Conservation (phyloP, 1,140 invertebrate genomes). For the Ceratosolen fusciceps region DNA sequence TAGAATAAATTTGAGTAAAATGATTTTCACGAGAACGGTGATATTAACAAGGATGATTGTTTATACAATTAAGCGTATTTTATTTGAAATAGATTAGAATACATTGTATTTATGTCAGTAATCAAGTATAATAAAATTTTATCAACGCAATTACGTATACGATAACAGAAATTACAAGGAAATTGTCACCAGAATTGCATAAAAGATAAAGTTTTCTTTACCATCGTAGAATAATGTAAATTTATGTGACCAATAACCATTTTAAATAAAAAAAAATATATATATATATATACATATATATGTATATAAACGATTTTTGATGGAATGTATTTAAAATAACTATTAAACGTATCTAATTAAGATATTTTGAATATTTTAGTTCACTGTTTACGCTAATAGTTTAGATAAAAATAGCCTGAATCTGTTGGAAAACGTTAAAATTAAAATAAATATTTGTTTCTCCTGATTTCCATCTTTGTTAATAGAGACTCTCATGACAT, state of each 20-base stretch:
- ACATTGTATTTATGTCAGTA: neutral
- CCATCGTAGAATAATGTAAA: neutral
- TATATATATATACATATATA: too few relatives aligned
- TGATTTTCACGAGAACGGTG: neutral
- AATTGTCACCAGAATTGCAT: neutral
- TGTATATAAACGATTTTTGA: too few relatives aligned
- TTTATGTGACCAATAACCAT: neutral
- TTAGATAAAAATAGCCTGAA: neutral
- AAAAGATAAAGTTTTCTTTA: conserved; percentile 10
- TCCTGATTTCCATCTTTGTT: neutral
- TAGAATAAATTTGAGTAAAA: neutral
- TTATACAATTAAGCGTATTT: neutral
- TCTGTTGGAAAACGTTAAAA: neutral
- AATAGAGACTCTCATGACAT: neutral
- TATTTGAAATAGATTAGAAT: neutral
- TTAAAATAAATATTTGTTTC: neutral
- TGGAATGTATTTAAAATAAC: neutral
- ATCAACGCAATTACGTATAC: neutral
- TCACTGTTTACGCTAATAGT: neutral
- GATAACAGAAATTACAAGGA: neutral
- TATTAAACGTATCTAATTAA: neutral
- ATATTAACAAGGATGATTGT: conserved; percentile 11
- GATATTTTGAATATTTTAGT: neutral
- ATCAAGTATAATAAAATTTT: neutral
- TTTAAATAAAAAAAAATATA: too few relatives aligned